These are phyloP conservation scores for Chironomus riparius DNA, from an alignment of 2,888 invertebrate species.

Conservation along the genomic window DNA sequence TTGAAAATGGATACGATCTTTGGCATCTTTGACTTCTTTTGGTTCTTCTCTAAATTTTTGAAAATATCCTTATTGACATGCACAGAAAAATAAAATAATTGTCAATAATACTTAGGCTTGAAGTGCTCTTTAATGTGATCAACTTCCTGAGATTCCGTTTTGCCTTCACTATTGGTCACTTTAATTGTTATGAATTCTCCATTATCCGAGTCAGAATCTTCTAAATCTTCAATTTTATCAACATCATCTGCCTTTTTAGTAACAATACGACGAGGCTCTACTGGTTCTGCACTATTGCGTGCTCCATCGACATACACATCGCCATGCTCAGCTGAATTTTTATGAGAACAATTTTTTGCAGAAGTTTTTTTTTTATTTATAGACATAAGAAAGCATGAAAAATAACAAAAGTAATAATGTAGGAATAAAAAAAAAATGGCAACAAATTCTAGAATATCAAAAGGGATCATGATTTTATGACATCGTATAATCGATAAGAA, in stretches of 20 bases:
- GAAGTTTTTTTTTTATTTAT: not conserved
- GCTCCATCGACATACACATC: not conserved
- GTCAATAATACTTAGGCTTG: not conserved
- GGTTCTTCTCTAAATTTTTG: no score
- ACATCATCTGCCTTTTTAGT: not conserved
- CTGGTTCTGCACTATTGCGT: not conserved
- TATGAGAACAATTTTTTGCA: not conserved
- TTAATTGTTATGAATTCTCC: slow-evolving; percentile 35
- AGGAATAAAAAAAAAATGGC: not conserved
- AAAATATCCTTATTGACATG: no score
- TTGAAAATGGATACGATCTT: not conserved
- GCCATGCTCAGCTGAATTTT: not conserved
- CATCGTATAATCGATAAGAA: not conserved
- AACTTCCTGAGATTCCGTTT: slow-evolving; percentile 18
- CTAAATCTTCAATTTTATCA: not conserved
- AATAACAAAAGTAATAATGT: not conserved
- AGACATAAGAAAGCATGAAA: not conserved
- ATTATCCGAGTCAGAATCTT: slow-evolving; percentile 29
- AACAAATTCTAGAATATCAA: not conserved
- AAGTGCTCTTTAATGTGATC: slow-evolving; percentile 19
- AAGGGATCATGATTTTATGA: not conserved
- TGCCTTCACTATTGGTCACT: slow-evolving; percentile 27
- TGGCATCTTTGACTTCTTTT: not conserved
- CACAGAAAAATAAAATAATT: not conserved
- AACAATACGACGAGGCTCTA: not conserved